Conservation (phyloP, 2,797 vertebrate species). For the Ambastaia sidthimunki region DNA sequence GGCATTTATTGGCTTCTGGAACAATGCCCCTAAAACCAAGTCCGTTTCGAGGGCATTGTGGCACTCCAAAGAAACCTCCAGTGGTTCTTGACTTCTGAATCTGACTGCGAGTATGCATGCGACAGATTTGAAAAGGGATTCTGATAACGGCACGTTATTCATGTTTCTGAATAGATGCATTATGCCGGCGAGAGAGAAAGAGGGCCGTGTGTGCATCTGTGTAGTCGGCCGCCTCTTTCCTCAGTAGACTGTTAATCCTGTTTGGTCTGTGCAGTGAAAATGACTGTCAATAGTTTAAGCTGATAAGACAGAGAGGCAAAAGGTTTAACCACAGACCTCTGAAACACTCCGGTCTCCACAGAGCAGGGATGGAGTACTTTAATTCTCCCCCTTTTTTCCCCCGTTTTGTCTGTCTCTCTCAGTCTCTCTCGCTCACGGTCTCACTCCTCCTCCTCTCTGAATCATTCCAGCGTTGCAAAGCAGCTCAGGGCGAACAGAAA, state of each 20-base stretch:
- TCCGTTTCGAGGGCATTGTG: slow-evolving; percentile 8
- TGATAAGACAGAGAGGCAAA: slow-evolving; percentile 54
- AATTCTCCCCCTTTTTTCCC: background rate
- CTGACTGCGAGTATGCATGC: slow-evolving; percentile 4
- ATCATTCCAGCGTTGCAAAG: slow-evolving; percentile 49
- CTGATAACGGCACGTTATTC: slow-evolving; percentile 39
- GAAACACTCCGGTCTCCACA: slow-evolving; percentile 49
- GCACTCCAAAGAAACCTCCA: slow-evolving; percentile 19
- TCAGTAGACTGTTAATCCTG: slow-evolving; percentile 56
- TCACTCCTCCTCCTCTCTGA: slow-evolving; percentile 42
- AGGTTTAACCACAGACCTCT: slow-evolving; percentile 50
- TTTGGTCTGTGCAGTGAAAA: slow-evolving; percentile 58
- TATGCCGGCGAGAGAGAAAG: slow-evolving; percentile 39
- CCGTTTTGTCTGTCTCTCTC: background rate
- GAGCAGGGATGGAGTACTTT: slow-evolving; percentile 49
- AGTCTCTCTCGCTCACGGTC: slow-evolving; percentile 11
- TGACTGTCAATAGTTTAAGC: slow-evolving; percentile 60
- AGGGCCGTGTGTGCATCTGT: slow-evolving; percentile 27
- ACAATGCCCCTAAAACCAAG: background rate
- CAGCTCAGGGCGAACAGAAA: slow-evolving; percentile 48
- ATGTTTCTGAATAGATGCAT: slow-evolving; percentile 47
- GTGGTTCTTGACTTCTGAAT: slow-evolving; percentile 24
- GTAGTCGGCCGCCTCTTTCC: slow-evolving; percentile 43
- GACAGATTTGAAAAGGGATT: slow-evolving; percentile 33
- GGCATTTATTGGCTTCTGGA: background rate